Percentiles rank a stretch among this genome's conserved stretches.
Conservation (phyloP, 2,888 invertebrate genomes). For the Oligia fasciuncula region DNA sequence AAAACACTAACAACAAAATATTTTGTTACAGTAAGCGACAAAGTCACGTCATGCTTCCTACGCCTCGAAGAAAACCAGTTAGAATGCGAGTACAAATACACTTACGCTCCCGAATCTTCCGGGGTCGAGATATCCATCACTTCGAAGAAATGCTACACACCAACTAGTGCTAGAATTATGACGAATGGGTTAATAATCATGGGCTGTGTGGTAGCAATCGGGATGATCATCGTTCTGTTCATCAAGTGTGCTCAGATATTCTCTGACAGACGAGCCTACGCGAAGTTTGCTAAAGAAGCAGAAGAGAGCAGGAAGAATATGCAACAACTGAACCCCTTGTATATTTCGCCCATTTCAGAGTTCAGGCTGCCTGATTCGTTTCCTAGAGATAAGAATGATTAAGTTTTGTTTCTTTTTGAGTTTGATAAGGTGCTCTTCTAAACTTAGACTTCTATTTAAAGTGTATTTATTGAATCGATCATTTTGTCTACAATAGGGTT, state of each 20-base stretch:
- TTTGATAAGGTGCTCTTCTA: neutral
- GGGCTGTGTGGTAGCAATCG: conserved; percentile 84
- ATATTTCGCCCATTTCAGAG: conserved; percentile 90
- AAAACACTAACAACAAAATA: neutral
- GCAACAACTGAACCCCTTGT: conserved; percentile 91
- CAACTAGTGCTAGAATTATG: conserved; percentile 81
- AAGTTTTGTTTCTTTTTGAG: conserved; percentile 14
- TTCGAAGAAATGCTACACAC: conserved; percentile 80
- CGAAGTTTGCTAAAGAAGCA: conserved; percentile 86
- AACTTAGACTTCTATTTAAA: neutral
- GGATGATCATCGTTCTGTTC: conserved; percentile 83
- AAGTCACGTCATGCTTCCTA: conserved; percentile 79
- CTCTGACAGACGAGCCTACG: conserved; percentile 89
- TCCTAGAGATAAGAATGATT: conserved; percentile 84
- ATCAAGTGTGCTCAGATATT: conserved; percentile 83
- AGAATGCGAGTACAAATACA: conserved; percentile 85
- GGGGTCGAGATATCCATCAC: conserved; percentile 81
- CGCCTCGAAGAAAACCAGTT: conserved; percentile 75
- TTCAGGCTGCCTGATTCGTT: conserved; percentile 89
- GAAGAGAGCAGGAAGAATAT: conserved; percentile 81
- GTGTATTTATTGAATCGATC: neutral
- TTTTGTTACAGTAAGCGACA: conserved; percentile 70
- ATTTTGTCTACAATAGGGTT: neutral
- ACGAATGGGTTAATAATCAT: conserved; percentile 82
- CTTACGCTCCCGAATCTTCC: conserved; percentile 78